Evolutionary conservation across 1,140 invertebrate species (phyloP).

Genomic region (Bombus waltoni): DNA sequence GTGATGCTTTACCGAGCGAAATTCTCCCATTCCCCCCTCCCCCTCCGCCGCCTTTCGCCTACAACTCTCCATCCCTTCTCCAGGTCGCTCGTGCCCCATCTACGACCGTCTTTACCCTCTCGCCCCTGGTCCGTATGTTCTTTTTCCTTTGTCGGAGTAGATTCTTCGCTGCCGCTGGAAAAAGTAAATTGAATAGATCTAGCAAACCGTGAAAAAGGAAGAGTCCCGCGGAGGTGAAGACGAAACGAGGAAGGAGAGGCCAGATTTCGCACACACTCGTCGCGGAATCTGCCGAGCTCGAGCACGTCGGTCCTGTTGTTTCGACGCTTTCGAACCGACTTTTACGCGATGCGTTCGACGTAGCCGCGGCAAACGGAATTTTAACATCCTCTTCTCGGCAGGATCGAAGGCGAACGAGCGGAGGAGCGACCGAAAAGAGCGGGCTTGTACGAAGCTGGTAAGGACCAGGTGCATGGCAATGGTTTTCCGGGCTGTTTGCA

Average conservation of each 20-base stretch:
- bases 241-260: background rate
- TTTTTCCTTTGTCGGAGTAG: slow-evolving; percentile 66
- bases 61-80: background rate
- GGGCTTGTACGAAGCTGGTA: background rate
- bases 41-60: background rate
- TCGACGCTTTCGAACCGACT: background rate
- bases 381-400: too few species aligned
- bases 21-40: slow-evolving; percentile 17
- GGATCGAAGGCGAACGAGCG: background rate
- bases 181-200: slow-evolving; percentile 78
- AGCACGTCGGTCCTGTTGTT: background rate
- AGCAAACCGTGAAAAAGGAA: slow-evolving; percentile 52
- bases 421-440: too few species aligned
- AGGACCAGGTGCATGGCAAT: background rate
- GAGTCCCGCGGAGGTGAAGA: background rate
- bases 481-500: background rate
- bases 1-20: slow-evolving; percentile 54
- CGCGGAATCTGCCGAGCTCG: background rate
- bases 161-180: slow-evolving; percentile 58
- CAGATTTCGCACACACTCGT: background rate
- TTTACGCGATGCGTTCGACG: slow-evolving; percentile 27
- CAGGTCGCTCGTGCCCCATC: background rate
- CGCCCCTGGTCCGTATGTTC: slow-evolving; percentile 58
- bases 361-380: background rate
- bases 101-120: background rate